Evolutionary conservation across 2,888 invertebrate species (phyloP).

Genomic region (Eupeodes luniger): DNA sequence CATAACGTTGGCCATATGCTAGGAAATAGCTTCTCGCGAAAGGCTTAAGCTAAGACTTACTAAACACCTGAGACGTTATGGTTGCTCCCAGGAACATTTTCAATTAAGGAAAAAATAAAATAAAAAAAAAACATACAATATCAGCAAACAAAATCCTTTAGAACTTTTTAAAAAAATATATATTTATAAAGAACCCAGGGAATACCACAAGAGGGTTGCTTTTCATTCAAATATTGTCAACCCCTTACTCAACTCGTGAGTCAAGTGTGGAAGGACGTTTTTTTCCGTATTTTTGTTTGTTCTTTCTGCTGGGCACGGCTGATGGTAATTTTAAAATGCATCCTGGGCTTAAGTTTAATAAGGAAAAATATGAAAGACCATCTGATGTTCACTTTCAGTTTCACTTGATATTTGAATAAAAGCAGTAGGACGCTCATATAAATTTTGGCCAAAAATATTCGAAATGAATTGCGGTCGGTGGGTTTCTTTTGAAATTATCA

Average conservation of each 20-base stretch:
- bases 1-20: slow-evolving; percentile 17
- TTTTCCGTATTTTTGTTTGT: neutral
- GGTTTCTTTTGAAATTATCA: slow-evolving; percentile 1
- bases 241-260: slow-evolving; percentile 47
- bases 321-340: slow-evolving; percentile 76
- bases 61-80: slow-evolving; percentile 82
- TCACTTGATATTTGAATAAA: neutral
- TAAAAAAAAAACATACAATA: slow-evolving; percentile 4
- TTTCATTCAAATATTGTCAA: slow-evolving; percentile 63
- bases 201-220: slow-evolving; percentile 45
- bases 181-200: slow-evolving; percentile 18
- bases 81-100: slow-evolving; percentile 65
- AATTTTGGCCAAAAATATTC: neutral
- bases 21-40: slow-evolving; percentile 79
- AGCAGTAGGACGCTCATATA: neutral
- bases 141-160: slow-evolving; percentile 25
- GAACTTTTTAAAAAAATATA: slow-evolving; percentile 15
- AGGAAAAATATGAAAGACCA: slow-evolving; percentile 70
- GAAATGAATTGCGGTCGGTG: too few species aligned
- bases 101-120: slow-evolving; percentile 63
- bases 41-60: slow-evolving; percentile 83
- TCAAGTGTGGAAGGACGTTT: slow-evolving; percentile 40
- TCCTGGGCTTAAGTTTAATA: slow-evolving; percentile 74
- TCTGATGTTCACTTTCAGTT: slow-evolving; percentile 60
- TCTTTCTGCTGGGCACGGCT: slow-evolving; percentile 50